A percentile compares a stretch with the other conserved stretches of the same genome.
phyloP scores from a whole-genome alignment of 2,888 invertebrate species.

The Dugesia japonica region DNA sequence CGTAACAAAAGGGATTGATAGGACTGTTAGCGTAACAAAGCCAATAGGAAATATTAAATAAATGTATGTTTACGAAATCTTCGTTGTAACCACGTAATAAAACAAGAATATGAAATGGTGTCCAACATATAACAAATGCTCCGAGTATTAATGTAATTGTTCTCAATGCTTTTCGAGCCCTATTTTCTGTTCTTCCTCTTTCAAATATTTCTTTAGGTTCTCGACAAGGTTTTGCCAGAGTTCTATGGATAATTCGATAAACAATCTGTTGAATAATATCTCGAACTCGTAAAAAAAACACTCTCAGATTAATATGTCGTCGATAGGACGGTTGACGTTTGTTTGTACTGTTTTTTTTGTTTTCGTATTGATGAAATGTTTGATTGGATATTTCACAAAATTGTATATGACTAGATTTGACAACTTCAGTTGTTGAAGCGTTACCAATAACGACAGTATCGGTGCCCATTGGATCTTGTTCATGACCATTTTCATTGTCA shows the following conservation, averaged over 20 bases:
- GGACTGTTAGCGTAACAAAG: conserved; percentile 96
- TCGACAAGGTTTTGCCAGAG: not conserved
- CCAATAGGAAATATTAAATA: conserved; percentile 47
- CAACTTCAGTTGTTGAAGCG: not conserved
- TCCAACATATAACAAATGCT: conserved; percentile 92
- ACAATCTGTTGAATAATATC: not conserved
- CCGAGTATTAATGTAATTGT: conserved; percentile 97
- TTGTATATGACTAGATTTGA: not conserved
- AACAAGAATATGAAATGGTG: conserved; percentile 88
- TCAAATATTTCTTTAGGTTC: conserved; percentile 51
- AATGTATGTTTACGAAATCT: conserved; percentile 40
- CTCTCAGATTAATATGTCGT: not conserved
- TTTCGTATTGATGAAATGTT: not conserved
- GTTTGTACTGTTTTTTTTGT: not conserved
- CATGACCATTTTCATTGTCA: not conserved
- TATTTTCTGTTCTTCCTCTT: conserved; percentile 85
- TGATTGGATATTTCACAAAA: not conserved
- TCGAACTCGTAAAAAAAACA: not conserved
- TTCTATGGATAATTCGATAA: not conserved
- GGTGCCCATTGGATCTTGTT: not conserved
- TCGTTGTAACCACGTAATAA: conserved; percentile 81
- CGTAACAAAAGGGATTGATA: conserved; percentile 96
- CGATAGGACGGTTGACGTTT: not conserved
- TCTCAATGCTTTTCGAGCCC: conserved; percentile 87
- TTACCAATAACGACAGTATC: not conserved